These are phyloP conservation scores for Plemyria rubiginata DNA, from an alignment of 2,888 invertebrate genomes.

Conservation along the genomic window DNA sequence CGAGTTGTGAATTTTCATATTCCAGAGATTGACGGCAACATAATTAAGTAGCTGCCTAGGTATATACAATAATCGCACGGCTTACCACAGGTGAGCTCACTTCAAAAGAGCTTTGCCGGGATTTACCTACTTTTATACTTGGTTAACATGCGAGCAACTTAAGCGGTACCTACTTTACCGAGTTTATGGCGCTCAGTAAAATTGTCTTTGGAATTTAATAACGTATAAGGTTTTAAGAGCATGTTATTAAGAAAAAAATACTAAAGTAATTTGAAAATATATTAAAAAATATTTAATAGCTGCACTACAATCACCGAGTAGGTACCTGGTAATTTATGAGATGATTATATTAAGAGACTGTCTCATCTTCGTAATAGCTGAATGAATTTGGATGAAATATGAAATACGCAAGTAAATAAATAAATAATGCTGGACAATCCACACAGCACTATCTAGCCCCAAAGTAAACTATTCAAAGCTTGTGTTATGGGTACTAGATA, in stretches of 20 bases:
- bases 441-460: too few relatives aligned
- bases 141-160: constrained; percentile 13
- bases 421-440: too few relatives aligned
- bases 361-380: too few relatives aligned
- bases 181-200: constrained; percentile 10
- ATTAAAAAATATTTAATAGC: background rate
- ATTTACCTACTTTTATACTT: constrained; percentile 20
- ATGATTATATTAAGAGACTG: too few relatives aligned
- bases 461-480: too few relatives aligned
- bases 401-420: too few relatives aligned
- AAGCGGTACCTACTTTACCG: constrained; percentile 13
- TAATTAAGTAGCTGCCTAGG: constrained; percentile 8
- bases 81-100: constrained; percentile 22
- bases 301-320: too few relatives aligned
- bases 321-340: too few relatives aligned
- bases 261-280: background rate
- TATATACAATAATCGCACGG: constrained; percentile 10
- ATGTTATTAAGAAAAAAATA: constrained; percentile 2
- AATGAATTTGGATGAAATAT: too few relatives aligned
- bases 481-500: too few relatives aligned
- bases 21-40: background rate
- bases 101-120: constrained; percentile 19
- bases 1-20: background rate
- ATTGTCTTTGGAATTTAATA: constrained; percentile 20
- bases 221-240: constrained; percentile 4